These are phyloP conservation scores for Myotis vivesi DNA, from an alignment of 2,797 vertebrate species.

Conservation along the genomic window DNA sequence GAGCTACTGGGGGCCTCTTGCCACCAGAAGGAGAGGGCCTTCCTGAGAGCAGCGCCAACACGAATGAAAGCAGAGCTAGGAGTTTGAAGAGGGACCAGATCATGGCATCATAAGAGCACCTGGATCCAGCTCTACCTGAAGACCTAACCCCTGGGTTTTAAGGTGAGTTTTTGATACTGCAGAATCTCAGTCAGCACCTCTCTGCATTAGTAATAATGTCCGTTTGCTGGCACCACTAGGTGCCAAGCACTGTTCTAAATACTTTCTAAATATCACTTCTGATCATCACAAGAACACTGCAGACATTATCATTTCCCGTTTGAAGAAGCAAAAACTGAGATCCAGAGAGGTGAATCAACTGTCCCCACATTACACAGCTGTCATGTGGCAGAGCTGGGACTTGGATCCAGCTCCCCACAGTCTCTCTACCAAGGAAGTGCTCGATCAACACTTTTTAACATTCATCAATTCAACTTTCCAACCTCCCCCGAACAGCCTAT, in stretches of 20 bases:
- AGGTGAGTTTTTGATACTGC: background rate
- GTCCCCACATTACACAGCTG: background rate
- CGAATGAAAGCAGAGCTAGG: background rate
- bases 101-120: background rate
- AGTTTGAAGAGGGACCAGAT: background rate
- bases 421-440: background rate
- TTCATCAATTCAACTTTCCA: background rate
- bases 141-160: background rate
- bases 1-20: background rate
- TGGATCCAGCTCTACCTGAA: slow-evolving; percentile 15
- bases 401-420: background rate
- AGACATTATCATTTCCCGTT: background rate
- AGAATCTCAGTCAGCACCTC: background rate
- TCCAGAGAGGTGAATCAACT: background rate
- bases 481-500: background rate
- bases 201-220: background rate
- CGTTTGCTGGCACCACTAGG: background rate
- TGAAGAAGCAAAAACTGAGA: background rate
- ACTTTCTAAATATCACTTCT: background rate
- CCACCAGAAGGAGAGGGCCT: background rate
- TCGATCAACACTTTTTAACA: background rate
- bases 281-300: background rate
- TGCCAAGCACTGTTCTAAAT: background rate
- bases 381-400: background rate
- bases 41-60: background rate